phyloP scores from a whole-genome alignment of 2,888 invertebrate genomes.

The Nezara viridula region DNA sequence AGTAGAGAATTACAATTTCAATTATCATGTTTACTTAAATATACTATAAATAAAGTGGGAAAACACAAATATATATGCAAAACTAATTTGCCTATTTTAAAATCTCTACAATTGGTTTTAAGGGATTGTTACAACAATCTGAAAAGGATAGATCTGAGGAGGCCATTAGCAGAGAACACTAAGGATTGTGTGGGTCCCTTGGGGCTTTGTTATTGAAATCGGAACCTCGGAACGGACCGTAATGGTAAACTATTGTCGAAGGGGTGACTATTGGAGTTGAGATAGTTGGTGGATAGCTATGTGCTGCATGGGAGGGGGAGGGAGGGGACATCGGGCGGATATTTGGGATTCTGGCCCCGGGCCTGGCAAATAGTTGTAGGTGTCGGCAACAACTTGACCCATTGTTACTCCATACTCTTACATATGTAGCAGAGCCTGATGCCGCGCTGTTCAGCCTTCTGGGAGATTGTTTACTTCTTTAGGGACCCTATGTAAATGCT shows the following conservation, averaged over 20 bases:
- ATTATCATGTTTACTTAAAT: too few relatives aligned
- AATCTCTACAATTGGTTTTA: not conserved
- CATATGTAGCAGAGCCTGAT: not conserved
- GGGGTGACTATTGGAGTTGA: not conserved
- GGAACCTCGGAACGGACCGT: not conserved
- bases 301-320: not conserved
- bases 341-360: not conserved
- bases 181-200: not conserved
- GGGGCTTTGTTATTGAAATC: slow-evolving; percentile 6
- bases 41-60: too few relatives aligned
- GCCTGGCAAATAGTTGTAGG: not conserved
- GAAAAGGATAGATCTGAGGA: not conserved
- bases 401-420: not conserved
- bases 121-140: not conserved
- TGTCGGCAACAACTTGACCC: not conserved
- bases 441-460: not conserved
- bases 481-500: not conserved
- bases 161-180: not conserved
- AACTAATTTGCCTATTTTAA: not conserved
- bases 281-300: not conserved
- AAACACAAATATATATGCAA: not conserved
- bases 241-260: not conserved
- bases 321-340: not conserved
- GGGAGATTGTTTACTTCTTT: not conserved
- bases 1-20: too few relatives aligned